Base-by-base conservation (phyloP, 2,113 vertebrate genomes). In the Amblyornis subalaris region DNA sequence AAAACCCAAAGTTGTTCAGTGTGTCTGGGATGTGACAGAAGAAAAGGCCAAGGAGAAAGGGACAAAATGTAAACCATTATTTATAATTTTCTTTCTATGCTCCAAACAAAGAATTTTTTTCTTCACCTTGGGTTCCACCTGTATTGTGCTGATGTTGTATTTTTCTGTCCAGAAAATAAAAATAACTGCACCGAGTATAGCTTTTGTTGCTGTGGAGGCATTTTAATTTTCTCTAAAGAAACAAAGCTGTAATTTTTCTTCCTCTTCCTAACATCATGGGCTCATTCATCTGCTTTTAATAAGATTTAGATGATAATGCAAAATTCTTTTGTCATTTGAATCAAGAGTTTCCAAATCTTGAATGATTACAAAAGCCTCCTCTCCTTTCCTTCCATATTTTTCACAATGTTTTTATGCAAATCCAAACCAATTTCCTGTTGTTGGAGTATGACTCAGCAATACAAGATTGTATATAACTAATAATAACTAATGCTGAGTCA, bases 121-220 rank as follows among this genome's bases (percentile, higher is more conserved):
- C 53, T 74, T 66, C 29, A 78, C 15, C 7, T 35, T 45, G 2
- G 3, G 3, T 42, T 83, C 21, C 33, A 61, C 20, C 23, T 64
- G 5, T 44, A 42, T 71, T 72, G 4, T 48, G 9, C 9, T 74
- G 31, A 40, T 38, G 45, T 36, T 60, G 9, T 28, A 7, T 67
- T 85, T 90, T 92, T 71, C 25, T 65, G 31, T 67, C 25, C n/a
- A 86, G 26, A 77, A 79, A 79, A 77, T 44, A 58, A 50, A 83
- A 72, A 58, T 40, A 73, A 51, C 20, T 67, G 2, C 8, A 85
- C 18, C 33, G n/a, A 54, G 2, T 54, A 36, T 6, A 50, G 9
- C 8, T 70, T 73, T 74, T 88, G 12, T 61, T 75, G 1, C 14
- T 47, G 10, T 67, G 19, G 15, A 90, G 4, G 11, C 13, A 54